Conservation (phyloP, 1,140 invertebrate species). For the Steinernema khuongi region DNA sequence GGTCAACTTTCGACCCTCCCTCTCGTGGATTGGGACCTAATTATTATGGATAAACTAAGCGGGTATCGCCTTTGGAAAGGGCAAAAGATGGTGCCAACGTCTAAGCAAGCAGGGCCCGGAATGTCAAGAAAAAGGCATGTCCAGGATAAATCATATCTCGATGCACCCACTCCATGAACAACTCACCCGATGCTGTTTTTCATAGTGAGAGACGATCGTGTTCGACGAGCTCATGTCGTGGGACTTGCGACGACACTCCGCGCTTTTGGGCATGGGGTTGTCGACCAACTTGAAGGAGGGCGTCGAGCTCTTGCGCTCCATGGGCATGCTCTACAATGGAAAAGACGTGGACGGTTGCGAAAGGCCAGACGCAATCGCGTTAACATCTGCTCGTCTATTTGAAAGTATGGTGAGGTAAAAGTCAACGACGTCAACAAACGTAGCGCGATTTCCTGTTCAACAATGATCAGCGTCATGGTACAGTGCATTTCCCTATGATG, state of each 20-base stretch:
- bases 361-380: background rate
- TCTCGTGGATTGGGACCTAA: background rate
- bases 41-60: background rate
- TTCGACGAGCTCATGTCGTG: background rate
- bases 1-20: background rate
- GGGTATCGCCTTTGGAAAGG: background rate
- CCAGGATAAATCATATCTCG: no score
- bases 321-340: background rate
- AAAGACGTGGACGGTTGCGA: background rate
- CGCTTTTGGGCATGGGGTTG: background rate
- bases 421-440: background rate
- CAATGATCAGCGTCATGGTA: background rate
- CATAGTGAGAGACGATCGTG: conserved; percentile 1
- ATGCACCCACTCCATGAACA: no score
- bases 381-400: conserved; percentile 4
- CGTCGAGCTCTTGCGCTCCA: conserved; percentile 5
- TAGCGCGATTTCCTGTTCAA: background rate
- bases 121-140: no score
- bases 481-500: no score
- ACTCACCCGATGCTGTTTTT: background rate
- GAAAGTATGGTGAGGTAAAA: background rate
- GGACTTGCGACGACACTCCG: background rate
- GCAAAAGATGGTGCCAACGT: background rate
- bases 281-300: background rate
- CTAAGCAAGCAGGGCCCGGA: background rate